These are phyloP conservation scores for Helicoverpa assulta DNA, from an alignment of 2,888 invertebrate species.

Conservation along the genomic window DNA sequence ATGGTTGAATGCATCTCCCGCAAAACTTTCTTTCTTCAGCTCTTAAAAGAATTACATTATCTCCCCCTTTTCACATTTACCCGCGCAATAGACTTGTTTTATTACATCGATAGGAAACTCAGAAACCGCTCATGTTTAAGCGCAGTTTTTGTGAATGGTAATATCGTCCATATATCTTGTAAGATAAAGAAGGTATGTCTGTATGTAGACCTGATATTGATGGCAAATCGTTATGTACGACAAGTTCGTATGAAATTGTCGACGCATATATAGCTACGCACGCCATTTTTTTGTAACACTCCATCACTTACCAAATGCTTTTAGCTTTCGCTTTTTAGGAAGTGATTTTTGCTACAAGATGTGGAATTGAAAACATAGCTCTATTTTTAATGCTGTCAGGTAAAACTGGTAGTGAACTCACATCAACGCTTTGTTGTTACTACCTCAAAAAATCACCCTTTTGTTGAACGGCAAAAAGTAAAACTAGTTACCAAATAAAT, in stretches of 20 bases:
- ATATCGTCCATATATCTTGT: constrained; percentile 35
- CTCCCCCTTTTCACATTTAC: constrained; percentile 2
- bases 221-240: constrained; percentile 35
- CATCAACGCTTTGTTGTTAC: no score
- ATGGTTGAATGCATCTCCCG: no score
- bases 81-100: constrained; percentile 35
- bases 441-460: no score
- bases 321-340: neutral
- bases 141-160: constrained; percentile 20
- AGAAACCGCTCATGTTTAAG: constrained; percentile 21
- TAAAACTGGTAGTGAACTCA: no score
- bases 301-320: neutral
- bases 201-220: constrained; percentile 35
- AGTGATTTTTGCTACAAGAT: no score
- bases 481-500: no score
- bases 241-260: constrained; percentile 16
- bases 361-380: no score
- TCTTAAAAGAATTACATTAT: constrained; percentile 1
- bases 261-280: neutral
- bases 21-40: no score
- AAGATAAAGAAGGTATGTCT: constrained; percentile 42
- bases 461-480: no score
- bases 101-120: constrained; percentile 21
- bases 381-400: no score
- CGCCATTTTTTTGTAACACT: constrained; percentile 7